Evolutionary conservation across 2,113 vertebrate genomes (phyloP).

Genomic region (Cygnus buccinator): DNA sequence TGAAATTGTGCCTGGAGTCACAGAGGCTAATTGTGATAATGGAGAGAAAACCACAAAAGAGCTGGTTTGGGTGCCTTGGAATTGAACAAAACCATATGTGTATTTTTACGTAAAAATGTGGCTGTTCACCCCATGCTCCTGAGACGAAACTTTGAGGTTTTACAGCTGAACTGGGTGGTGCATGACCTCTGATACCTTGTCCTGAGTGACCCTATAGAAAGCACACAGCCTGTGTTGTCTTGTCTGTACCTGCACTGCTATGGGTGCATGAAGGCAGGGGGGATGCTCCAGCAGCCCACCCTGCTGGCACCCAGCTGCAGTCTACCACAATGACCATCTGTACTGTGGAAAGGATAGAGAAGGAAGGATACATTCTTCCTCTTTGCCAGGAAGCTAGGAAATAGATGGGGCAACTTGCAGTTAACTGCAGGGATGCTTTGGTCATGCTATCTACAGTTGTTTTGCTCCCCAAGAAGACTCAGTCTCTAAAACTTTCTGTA

Average conservation of each 20-base stretch:
- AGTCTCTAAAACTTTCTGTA: not conserved
- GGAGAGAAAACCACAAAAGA: not conserved
- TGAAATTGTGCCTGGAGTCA: not conserved
- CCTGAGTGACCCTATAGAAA: not conserved
- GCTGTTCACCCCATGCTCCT: not conserved
- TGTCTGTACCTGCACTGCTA: not conserved
- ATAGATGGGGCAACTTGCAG: fast-evolving
- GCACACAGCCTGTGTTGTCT: not conserved
- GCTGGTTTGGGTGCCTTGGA: not conserved
- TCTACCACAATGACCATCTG: not conserved
- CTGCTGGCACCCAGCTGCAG: not conserved
- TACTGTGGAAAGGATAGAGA: not conserved
- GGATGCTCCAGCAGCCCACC: not conserved
- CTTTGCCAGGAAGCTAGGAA: not conserved
- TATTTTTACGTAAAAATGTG: not conserved
- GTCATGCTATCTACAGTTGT: fast-evolving
- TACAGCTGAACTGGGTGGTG: not conserved
- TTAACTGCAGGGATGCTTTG: not conserved
- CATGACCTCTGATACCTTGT: fast-evolving
- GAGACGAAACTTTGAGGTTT: not conserved
- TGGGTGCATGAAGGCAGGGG: not conserved
- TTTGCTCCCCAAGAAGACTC: not conserved
- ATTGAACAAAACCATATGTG: not conserved
- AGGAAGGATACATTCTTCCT: not conserved
- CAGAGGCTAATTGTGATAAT: not conserved